Evolutionary conservation across 2,888 invertebrate species (phyloP).

Genomic region (Heliconius erato): DNA sequence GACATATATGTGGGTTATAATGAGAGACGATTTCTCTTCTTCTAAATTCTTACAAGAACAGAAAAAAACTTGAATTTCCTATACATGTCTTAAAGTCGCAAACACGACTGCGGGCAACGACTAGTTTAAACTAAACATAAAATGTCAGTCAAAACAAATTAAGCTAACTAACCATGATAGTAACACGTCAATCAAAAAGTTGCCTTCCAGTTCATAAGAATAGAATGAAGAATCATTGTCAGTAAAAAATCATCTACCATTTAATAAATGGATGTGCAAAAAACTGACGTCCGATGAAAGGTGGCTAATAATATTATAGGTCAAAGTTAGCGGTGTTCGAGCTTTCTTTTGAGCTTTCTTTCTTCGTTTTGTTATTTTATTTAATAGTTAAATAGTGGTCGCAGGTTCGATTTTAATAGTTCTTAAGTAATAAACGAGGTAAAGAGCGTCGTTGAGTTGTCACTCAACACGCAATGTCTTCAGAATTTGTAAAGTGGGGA

Average conservation of each 20-base stretch:
- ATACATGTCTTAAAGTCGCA: neutral
- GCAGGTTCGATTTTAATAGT: neutral
- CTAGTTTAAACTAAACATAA: neutral
- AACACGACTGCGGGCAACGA: neutral
- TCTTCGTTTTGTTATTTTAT: neutral
- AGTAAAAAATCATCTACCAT: constrained; percentile 38
- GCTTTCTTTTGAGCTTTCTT: neutral
- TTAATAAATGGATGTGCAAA: constrained; percentile 49
- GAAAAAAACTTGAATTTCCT: neutral
- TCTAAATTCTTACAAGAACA: no score
- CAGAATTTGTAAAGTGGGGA: no score
- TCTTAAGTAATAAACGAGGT: neutral
- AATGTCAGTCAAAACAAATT: constrained; percentile 34
- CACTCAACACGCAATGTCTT: no score
- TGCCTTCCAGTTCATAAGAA: constrained; percentile 33
- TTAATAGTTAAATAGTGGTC: neutral
- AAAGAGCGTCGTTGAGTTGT: no score
- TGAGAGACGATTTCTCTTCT: no score
- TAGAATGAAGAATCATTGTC: neutral
- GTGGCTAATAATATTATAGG: constrained; percentile 54
- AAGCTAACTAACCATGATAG: constrained; percentile 32
- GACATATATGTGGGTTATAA: no score
- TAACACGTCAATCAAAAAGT: constrained; percentile 25
- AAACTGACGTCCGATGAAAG: constrained; percentile 52
- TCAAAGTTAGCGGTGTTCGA: constrained; percentile 42